phyloP scores from a whole-genome alignment of 2,797 vertebrate species.

The Cryptoblepharus egeriae region DNA sequence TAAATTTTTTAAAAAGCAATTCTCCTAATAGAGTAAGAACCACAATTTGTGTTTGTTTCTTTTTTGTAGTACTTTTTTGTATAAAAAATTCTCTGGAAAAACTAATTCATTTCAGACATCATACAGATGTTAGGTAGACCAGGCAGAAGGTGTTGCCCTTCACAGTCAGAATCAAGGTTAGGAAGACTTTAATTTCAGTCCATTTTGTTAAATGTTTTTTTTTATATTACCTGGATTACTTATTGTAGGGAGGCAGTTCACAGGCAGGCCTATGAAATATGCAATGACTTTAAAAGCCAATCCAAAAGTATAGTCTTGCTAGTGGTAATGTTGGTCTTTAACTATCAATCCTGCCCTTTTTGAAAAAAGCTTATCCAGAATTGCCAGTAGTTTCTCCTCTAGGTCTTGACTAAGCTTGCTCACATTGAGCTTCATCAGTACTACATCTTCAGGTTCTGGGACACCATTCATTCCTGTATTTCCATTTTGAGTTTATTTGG shows the following conservation, averaged over 20 bases:
- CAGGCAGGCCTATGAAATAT: neutral
- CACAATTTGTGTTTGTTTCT: constrained; percentile 14
- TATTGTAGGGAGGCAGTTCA: neutral
- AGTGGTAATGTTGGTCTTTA: too few species aligned
- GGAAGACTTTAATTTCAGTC: neutral
- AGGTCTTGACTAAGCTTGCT: neutral
- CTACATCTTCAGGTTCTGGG: too few species aligned
- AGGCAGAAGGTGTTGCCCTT: neutral
- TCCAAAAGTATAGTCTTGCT: neutral
- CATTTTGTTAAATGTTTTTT: neutral
- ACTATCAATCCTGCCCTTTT: too few species aligned
- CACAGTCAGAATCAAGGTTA: neutral
- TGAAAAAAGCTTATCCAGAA: neutral
- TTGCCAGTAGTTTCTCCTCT: neutral
- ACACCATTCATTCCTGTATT: neutral
- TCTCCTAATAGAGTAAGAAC: constrained; percentile 13
- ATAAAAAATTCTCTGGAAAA: neutral
- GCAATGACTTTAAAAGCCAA: neutral
- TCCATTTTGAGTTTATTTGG: neutral
- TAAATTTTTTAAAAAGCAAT: constrained; percentile 13
- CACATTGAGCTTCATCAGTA: neutral
- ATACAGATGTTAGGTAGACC: neutral
- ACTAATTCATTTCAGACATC: neutral
- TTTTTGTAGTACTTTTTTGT: constrained; percentile 18
- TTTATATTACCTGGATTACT: neutral